Evolutionary conservation across 2,888 invertebrate species (phyloP).

Genomic region (Imbricaverruca yamaguchii): DNA sequence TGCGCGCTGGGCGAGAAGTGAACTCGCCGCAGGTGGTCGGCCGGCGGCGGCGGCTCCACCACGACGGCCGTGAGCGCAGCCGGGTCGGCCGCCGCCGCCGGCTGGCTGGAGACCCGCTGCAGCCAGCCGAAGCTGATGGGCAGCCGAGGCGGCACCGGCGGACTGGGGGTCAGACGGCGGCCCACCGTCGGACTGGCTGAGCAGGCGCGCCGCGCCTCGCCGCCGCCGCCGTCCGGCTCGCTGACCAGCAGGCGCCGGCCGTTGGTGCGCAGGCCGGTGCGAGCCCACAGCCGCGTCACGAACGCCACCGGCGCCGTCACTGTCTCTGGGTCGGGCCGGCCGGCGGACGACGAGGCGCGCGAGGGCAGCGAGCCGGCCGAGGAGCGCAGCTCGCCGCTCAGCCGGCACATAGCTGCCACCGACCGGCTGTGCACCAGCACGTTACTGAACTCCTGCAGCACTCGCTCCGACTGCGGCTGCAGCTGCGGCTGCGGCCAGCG

Average conservation of each 20-base stretch:
- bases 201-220: neutral
- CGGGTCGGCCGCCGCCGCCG: neutral
- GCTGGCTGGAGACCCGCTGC: neutral
- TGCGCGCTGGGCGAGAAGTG: no score
- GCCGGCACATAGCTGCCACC: neutral
- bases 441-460: neutral
- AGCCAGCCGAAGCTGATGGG: neutral
- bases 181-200: neutral
- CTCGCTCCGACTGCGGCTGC: neutral
- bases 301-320: neutral
- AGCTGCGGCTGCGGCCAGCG: neutral
- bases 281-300: neutral
- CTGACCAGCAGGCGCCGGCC: constrained; percentile 1
- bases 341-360: neutral
- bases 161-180: neutral
- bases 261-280: constrained; percentile 12
- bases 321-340: neutral
- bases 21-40: neutral
- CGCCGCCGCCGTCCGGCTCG: neutral
- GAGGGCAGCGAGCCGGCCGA: neutral
- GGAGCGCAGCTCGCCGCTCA: neutral
- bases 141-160: neutral
- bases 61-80: neutral
- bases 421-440: neutral
- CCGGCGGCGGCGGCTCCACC: neutral